Percentiles rank a stretch among this genome's conserved stretches.
Evolutionary conservation across 37 sponge, comb jelly and placozoan species (phyloP).

Genomic region (Corticium candelabrum): DNA sequence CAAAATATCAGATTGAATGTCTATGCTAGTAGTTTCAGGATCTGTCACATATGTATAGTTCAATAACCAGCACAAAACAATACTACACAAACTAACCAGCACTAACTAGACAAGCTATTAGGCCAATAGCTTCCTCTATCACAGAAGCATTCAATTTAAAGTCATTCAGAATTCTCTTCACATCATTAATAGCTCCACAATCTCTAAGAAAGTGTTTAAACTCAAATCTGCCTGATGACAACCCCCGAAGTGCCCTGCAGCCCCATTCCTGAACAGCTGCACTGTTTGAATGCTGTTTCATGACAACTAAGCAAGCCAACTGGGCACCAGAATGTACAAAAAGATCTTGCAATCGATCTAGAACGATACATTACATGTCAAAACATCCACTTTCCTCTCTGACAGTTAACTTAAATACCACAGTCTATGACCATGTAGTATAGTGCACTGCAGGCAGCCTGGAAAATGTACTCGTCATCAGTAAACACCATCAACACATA

Average conservation of each 20-base stretch:
- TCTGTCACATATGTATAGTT: too few species aligned
- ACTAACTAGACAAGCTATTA: not conserved
- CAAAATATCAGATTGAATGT: too few species aligned
- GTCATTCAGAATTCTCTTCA: not conserved
- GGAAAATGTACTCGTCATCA: not conserved
- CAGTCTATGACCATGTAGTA: not conserved
- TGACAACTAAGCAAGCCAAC: not conserved
- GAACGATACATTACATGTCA: not conserved
- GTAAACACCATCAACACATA: not conserved
- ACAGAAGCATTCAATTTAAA: not conserved
- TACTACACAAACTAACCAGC: too few species aligned
- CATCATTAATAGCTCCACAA: not conserved
- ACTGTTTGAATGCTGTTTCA: not conserved
- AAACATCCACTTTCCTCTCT: not conserved
- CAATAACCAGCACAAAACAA: too few species aligned
- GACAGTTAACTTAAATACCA: not conserved
- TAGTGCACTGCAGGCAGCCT: not conserved
- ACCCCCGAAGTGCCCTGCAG: not conserved
- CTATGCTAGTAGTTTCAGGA: too few species aligned
- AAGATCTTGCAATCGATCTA: not conserved
- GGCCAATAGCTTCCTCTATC: not conserved
- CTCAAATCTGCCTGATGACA: not conserved
- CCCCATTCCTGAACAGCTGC: not conserved
- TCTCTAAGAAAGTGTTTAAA: not conserved
- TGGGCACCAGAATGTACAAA: not conserved